Conservation (phyloP, 2,113 vertebrate species). For the Thamnaconus septentrionalis region DNA sequence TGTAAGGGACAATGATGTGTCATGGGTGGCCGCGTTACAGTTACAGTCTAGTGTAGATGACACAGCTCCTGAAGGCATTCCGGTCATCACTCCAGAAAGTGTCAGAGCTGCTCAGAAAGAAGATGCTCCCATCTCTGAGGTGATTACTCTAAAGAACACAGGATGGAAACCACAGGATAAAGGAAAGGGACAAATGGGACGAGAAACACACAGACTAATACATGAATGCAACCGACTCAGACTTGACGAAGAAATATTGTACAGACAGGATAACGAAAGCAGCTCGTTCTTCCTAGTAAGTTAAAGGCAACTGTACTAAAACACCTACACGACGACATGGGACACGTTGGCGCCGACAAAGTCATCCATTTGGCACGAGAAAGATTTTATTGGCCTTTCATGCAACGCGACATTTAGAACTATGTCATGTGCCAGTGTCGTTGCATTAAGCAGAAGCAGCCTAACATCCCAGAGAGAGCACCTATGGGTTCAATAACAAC, state of each 20-base stretch:
- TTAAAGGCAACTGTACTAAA: too few relatives aligned
- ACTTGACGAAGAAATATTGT: conserved; percentile 7
- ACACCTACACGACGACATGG: not conserved
- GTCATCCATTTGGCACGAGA: not conserved
- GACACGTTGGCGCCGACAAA: not conserved
- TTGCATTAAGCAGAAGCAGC: conserved; percentile 7
- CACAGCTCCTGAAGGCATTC: not conserved
- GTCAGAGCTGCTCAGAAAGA: not conserved
- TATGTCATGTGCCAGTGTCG: conserved; percentile 2
- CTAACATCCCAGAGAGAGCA: not conserved
- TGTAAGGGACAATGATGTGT: not conserved
- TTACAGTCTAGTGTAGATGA: not conserved
- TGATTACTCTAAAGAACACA: conserved; percentile 7
- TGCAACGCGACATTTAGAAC: conserved; percentile 5
- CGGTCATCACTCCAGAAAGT: conserved; percentile 4
- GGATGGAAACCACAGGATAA: conserved; percentile 9
- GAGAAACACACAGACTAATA: conserved; percentile 9
- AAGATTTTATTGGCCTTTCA: conserved; percentile 7
- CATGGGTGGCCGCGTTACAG: not conserved
- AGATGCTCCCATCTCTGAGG: conserved; percentile 12
- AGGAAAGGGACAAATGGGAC: conserved; percentile 11
- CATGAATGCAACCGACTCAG: conserved; percentile 24
- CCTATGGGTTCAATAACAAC: conserved; percentile 19
- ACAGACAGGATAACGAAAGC: too few relatives aligned
- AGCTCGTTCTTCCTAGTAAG: too few relatives aligned